Evolutionary conservation across 2,888 invertebrate species (phyloP).

Genomic region (Megastigmus dorsalis): DNA sequence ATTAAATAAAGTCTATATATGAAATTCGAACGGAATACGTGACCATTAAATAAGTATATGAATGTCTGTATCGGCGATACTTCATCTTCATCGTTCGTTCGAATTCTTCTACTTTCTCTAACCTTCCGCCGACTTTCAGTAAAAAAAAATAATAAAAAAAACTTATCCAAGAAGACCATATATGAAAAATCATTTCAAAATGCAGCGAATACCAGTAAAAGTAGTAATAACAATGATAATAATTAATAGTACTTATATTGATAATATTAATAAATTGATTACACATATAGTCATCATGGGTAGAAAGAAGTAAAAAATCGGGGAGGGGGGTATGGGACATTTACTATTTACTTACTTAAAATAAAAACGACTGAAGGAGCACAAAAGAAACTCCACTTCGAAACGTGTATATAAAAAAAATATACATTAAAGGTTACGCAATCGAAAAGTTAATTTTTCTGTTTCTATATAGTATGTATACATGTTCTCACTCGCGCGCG

Average conservation of each 20-base stretch:
- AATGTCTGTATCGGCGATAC: not conserved
- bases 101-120: not conserved
- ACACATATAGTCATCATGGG: not conserved
- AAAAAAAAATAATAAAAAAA: not conserved
- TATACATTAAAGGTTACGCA: constrained; percentile 49
- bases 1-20: constrained; percentile 27
- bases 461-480: constrained; percentile 22
- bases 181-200: not conserved
- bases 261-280: constrained; percentile 11
- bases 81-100: no score
- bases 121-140: not conserved
- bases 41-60: constrained; percentile 15
- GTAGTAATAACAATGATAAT: not conserved
- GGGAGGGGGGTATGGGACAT: not conserved
- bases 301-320: constrained; percentile 22
- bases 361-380: constrained; percentile 1
- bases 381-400: not conserved
- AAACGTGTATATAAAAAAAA: constrained; percentile 32
- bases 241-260: not conserved
- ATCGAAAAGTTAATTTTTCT: constrained; percentile 44
- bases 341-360: constrained; percentile 6
- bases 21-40: not conserved
- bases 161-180: not conserved
- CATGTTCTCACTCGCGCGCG: constrained; percentile 10
- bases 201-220: constrained; percentile 1